Percentiles rank a stretch among this genome's conserved stretches.
phyloP scores from a whole-genome alignment of 2,888 invertebrate genomes.

The Falcaria lacertinaria region DNA sequence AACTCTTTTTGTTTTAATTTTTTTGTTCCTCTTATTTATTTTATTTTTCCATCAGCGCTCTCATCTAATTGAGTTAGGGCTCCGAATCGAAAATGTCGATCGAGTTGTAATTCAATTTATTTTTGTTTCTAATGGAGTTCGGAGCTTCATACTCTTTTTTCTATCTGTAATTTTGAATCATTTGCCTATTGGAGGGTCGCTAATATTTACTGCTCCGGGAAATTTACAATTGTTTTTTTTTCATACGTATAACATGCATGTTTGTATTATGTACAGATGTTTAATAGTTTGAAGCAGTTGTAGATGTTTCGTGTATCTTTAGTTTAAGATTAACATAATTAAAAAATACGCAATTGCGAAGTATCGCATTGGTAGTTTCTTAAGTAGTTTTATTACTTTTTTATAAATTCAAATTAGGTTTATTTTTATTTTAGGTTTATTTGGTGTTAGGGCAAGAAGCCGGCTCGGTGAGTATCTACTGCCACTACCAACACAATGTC shows the following conservation, averaged over 20 bases:
- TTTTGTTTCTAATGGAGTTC: slow-evolving; percentile 79
- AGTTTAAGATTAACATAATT: no score
- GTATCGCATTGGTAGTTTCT: no score
- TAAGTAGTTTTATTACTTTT: no score
- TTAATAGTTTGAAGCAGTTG: no score
- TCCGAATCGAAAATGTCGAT: slow-evolving; percentile 79
- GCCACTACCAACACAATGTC: no score
- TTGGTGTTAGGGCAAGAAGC: no score
- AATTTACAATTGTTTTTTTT: slow-evolving; percentile 29
- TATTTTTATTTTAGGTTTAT: no score
- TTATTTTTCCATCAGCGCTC: slow-evolving; percentile 78
- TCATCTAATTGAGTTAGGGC: slow-evolving; percentile 78
- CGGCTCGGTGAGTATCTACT: no score
- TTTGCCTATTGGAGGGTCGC: slow-evolving; percentile 57
- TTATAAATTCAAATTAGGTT: no score
- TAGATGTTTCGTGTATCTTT: no score
- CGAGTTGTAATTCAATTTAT: slow-evolving; percentile 79
- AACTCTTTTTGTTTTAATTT: slow-evolving; percentile 76
- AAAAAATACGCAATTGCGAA: no score
- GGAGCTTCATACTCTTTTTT: slow-evolving; percentile 60
- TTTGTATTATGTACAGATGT: no score
- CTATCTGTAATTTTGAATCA: slow-evolving; percentile 69
- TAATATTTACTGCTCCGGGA: slow-evolving; percentile 39
- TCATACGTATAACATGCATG: slow-evolving; percentile 6
- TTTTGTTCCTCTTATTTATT: slow-evolving; percentile 76